phyloP scores from a whole-genome alignment of 2,888 invertebrate genomes.

The Eupithecia abbreviata region DNA sequence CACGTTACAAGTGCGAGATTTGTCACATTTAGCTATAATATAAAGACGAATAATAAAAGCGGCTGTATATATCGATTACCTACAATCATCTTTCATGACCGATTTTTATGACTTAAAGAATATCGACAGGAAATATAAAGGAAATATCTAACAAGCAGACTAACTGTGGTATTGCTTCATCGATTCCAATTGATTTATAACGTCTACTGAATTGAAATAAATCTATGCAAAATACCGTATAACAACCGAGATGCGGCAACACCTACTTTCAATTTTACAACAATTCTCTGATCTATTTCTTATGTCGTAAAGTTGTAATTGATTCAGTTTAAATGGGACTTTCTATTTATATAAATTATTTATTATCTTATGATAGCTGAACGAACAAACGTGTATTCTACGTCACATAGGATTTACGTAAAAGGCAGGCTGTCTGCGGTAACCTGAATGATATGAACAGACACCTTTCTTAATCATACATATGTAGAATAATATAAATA shows the following conservation, averaged over 20 bases:
- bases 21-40: no score
- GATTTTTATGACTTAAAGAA: neutral
- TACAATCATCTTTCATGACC: neutral
- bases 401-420: neutral
- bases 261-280: conserved; percentile 42
- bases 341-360: conserved; percentile 53
- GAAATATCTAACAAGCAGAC: neutral
- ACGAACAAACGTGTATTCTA: neutral
- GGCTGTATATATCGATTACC: neutral
- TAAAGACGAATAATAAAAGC: no score
- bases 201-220: conserved; percentile 27
- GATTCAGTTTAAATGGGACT: conserved; percentile 46
- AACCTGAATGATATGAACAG: neutral
- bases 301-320: conserved; percentile 34
- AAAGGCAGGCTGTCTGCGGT: neutral
- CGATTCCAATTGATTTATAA: conserved; percentile 23
- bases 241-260: conserved; percentile 30
- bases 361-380: conserved; percentile 34
- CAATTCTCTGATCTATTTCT: conserved; percentile 35
- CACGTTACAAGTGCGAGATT: no score
- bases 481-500: no score
- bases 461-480: neutral
- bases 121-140: neutral
- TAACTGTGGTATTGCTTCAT: conserved; percentile 21
- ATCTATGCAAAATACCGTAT: conserved; percentile 32